Evolutionary conservation across 1,140 invertebrate species (phyloP), one percentile per base, ranked within the genome.

Genomic region (Doryteuthis pealeii): DNA sequence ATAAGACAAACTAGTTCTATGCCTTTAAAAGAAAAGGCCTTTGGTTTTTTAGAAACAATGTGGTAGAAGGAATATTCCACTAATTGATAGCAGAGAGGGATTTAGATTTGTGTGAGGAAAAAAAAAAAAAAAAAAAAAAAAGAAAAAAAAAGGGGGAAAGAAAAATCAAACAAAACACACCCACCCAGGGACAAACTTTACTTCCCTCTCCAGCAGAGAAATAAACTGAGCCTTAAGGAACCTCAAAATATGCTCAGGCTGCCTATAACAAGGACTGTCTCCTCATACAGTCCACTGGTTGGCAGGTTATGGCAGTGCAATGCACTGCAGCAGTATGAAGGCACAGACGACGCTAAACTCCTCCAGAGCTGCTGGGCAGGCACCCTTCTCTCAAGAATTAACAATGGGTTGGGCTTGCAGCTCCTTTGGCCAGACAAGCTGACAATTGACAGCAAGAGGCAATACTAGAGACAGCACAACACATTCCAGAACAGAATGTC

Each of bases 281-380:
- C 54, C 31, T 68, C n/a, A 33, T 68, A 68, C 66, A 68, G 66
- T 32, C n/a, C 5, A 22, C 66, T 10, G 22, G 66, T 68, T 68
- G 66, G 66, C 66, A 68, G 66, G 66, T 68, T 68, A 22, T 18
- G 31, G 66, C 65, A 66, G 65, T 26, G 30, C 26, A 62, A 8
- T n/a, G 54, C 26, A 33, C 66, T 31, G 28, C 66, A 22, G 66
- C 66, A 68, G 66, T 68, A 32, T 68, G 66, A 68, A 68, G 66
- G 66, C 66, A 68, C 66, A 68, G 22, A 14, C 12, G n/a, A 12
- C 32, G 6, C 10, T 15, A 62, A 12, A 30, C 66, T 31, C 28
- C 66, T 31, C n/a, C 66, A 68, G 66, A 68, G 28, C n/a, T 28
- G 66, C 66, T 32, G 28, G 66, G 66, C 66, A 68, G 66, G 66